Base-by-base conservation (phyloP, 2,797 vertebrate species). In the Tenualosa thibaudeaui region DNA sequence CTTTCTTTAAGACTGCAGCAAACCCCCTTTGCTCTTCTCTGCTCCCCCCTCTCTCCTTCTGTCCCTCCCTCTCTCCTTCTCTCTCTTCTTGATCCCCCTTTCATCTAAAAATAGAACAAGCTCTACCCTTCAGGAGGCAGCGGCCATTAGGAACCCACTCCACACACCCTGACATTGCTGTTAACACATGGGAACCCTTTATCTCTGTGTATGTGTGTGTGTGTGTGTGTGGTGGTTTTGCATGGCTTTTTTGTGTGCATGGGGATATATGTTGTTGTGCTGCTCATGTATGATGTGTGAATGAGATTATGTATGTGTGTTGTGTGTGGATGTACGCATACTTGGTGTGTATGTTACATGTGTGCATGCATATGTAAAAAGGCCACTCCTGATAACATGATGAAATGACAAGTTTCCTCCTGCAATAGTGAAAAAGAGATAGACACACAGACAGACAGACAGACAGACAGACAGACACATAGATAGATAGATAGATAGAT, bases 71-170 rank as follows among this genome's bases (percentile, higher is more conserved):
- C 92, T 91, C 92, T 92, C 91, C 91, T 90, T 93, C 91, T 93
- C 91, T 93, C 93, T 94, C 92, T 94, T 91, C 87, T 65, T 65
- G 62, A 65, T 65, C 62, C 93, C 93, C 92, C 93, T 93, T 92
- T 94, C 92, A 94, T 93, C 93, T 95, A 95, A 94, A 95, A 94
- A 94, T 95, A 94, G 93, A 92, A 88, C 86, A 90, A 91, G 90
- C 92, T 89, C 92, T 93, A 93, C 93, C 93, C 92, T 93, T 93
- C 92, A 93, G 93, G 92, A 95, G 93, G 92, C 93, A 93, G 93
- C 92, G 94, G 94, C 93, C 90, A 91, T 93, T 93, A 92, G 93
- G 93, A 93, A 93, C 94, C 93, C 94, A 94, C 94, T 94, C 94
- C 92, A 93, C 93, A 94, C 91, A 90, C 84, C 71, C 81, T 24